Evolutionary conservation across 2,797 vertebrate genomes (phyloP).

Genomic region (Characodon lateralis): DNA sequence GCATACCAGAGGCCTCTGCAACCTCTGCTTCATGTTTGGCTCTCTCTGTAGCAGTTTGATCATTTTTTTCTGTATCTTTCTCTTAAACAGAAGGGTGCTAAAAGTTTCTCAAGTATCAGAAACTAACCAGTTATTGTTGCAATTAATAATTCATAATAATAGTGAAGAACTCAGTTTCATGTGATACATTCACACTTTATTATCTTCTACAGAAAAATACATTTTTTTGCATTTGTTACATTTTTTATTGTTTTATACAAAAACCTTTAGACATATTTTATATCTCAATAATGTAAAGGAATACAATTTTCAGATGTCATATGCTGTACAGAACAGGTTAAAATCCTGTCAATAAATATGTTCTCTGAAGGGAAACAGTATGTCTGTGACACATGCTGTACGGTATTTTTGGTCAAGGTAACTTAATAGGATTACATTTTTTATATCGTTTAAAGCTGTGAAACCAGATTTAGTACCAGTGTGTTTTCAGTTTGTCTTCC

Average conservation of each 20-base stretch:
- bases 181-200: constrained; percentile 70
- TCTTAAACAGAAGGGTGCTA: neutral
- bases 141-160: neutral
- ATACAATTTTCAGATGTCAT: constrained; percentile 54
- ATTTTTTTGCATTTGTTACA: constrained; percentile 35
- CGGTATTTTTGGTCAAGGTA: neutral
- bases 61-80: neutral
- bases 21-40: neutral
- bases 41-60: neutral
- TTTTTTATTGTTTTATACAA: constrained; percentile 44
- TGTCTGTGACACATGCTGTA: neutral
- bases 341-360: constrained; percentile 82
- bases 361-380: constrained; percentile 48
- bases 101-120: neutral
- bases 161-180: constrained; percentile 1
- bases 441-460: constrained; percentile 22
- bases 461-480: constrained; percentile 10
- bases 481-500: constrained; percentile 18
- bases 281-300: constrained; percentile 43
- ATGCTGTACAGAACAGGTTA: constrained; percentile 78
- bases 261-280: constrained; percentile 26
- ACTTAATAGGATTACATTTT: neutral
- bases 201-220: constrained; percentile 33
- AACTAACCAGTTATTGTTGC: neutral
- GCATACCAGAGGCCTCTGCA: too few species aligned